These are phyloP conservation scores for Sesia apiformis DNA, from an alignment of 2,888 invertebrate genomes.

Conservation along the genomic window DNA sequence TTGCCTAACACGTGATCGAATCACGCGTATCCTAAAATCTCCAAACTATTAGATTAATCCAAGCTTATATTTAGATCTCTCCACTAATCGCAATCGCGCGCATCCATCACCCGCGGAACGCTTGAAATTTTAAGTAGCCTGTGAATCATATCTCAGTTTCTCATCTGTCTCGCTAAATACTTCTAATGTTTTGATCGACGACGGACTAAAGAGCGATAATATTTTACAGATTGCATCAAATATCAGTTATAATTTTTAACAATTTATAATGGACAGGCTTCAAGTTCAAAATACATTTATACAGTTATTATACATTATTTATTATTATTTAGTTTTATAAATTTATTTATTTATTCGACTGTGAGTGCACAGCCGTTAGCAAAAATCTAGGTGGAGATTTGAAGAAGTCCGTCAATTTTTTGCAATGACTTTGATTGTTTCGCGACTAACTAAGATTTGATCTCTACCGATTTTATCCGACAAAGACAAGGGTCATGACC, in stretches of 20 bases:
- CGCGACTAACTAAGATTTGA: slow-evolving; percentile 22
- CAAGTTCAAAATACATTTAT: no score
- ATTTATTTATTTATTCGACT: no score
- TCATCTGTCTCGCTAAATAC: slow-evolving; percentile 24
- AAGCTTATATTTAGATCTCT: slow-evolving; percentile 10
- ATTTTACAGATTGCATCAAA: no score
- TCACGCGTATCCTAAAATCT: background rate
- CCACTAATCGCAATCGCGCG: slow-evolving; percentile 10
- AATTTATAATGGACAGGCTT: no score
- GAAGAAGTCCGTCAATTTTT: no score
- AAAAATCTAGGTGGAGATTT: no score
- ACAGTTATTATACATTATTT: no score
- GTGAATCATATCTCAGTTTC: slow-evolving; percentile 24
- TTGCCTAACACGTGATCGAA: no score
- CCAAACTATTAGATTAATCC: background rate
- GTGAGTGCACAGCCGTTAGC: no score
- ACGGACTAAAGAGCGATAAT: slow-evolving; percentile 2
- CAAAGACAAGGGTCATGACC: slow-evolving; percentile 36
- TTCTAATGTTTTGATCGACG: slow-evolving; percentile 29
- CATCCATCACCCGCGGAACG: slow-evolving; percentile 23
- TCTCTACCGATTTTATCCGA: slow-evolving; percentile 33
- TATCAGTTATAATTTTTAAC: no score
- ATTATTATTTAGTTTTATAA: no score
- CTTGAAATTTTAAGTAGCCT: slow-evolving; percentile 28
- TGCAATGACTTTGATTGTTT: no score